Evolutionary conservation across 2,113 vertebrate genomes (phyloP), one percentile per base, ranked within the genome.

Genomic region (Turdus rufiventris): DNA sequence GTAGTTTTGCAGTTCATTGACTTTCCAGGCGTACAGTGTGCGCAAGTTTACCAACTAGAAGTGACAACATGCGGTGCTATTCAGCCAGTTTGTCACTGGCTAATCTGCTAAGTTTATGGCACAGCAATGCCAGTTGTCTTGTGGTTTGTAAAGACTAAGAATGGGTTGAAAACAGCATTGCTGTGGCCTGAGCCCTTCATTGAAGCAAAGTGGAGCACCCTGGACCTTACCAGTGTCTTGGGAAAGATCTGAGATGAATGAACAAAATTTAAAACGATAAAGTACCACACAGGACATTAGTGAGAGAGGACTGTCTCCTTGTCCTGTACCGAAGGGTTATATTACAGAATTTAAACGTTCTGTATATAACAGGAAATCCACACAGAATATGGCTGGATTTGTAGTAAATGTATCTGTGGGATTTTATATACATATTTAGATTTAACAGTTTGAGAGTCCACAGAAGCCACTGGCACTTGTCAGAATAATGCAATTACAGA

Each of bases 91-190:
- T 51, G 40, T 25, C 34, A 5, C 6, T 38, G 21, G 8, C 38
- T 84, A 14, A 26, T 45, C 5, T 36, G 10, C 23, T 29, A 9
- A 4, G 6, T 9, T 17, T 25, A 12, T 8, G 19, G 24, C 11
- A 31, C 29, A 36, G 31, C 14, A 10, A 3, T 57, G 21, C 42
- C 2, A 1, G 0, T n/a, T 58, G 24, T 57, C 9, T 13, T 47
- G 20, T 25, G 16, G 26, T 34, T 38, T 85, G 6, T 48, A 45
- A 75, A 56, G 54, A 38, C 10, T 26, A 24, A 40, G 31, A 68
- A 18, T 29, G 14, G 14, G 40, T 78, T 51, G 48, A 31, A 34
- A 51, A 31, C 3, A 0, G 42, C 3, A 11, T 24, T 9, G 0
- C 33, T 62, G 5, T 5, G 43, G 43, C 10, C 34, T 47, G 20